Percentiles rank a stretch among this genome's conserved stretches.
phyloP scores from a whole-genome alignment of 2,888 invertebrate genomes.

The Aleiodes testaceus region DNA sequence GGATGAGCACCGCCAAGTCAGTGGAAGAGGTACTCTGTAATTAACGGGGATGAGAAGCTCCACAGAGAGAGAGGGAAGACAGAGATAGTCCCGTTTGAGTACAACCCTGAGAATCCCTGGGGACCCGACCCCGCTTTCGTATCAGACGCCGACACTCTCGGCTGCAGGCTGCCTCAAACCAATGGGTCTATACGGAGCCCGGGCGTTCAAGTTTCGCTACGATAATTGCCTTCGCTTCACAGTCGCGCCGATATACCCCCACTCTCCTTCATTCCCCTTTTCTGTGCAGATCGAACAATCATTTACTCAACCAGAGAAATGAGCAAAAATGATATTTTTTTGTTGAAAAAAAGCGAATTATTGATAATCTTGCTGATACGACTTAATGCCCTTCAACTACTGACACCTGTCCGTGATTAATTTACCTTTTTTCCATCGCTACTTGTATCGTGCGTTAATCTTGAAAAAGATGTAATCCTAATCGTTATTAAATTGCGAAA shows the following conservation, averaged over 20 bases:
- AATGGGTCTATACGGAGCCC: conserved; percentile 46
- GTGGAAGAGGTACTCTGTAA: conserved; percentile 64
- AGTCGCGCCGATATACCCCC: conserved; percentile 65
- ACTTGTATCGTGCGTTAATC: conserved; percentile 42
- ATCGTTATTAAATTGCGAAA: conserved; percentile 48
- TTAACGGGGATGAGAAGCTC: conserved; percentile 66
- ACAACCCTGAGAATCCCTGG: conserved; percentile 65
- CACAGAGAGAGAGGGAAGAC: conserved; percentile 18
- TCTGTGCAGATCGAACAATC: conserved; percentile 10
- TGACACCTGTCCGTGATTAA: conserved; percentile 39
- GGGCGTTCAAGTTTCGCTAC: conserved; percentile 69
- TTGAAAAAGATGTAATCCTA: conserved; percentile 27
- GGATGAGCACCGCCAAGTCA: conserved; percentile 43
- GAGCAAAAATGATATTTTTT: conserved; percentile 12
- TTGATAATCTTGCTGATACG: conserved; percentile 24
- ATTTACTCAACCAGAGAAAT: conserved; percentile 45
- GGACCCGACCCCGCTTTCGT: conserved; percentile 68
- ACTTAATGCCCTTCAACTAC: conserved; percentile 9
- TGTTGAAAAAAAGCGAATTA: conserved; percentile 3
- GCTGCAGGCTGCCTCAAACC: conserved; percentile 52
- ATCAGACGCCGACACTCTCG: conserved; percentile 71
- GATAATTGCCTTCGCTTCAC: conserved; percentile 71
- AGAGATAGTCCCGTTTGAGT: conserved; percentile 68
- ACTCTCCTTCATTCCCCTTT: background rate
- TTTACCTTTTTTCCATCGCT: conserved; percentile 10